Base-by-base conservation (phyloP, 1,140 invertebrate genomes). In the roundworm (Caenorhabditis elegans) region DNA sequence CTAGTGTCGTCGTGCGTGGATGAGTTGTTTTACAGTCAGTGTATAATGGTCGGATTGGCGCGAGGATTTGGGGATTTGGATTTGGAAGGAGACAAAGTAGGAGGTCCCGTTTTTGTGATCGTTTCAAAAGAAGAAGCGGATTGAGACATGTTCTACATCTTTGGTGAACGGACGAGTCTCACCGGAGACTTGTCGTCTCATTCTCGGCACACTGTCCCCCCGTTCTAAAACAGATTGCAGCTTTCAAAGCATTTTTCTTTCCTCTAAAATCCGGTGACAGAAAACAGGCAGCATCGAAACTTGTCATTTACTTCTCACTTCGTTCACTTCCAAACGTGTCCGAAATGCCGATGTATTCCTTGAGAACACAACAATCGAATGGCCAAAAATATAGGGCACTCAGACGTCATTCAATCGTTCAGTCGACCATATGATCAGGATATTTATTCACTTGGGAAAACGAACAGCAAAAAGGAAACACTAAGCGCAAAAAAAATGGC, bases 291-390 rank as follows among this genome's bases (percentile, higher is more conserved):
- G 60, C 36, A 70, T n/a, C 17, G 60, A 53, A 70, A 70, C 60
- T 70, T 31, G 60, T 70, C 31, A 70, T 70, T 70, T 70, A 70
- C 60, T 70, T 70, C 34, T 70, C 31, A 22, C 60, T 70, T 70
- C 60, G 19, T 43, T 22, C n/a, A 70, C 60, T 39, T 70, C 19
- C 34, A 36, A 70, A 70, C 34, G 31, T 34, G 26, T 60, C 17
- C 31, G 31, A 36, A 70, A 24, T 19, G 22, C 60, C 34, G 22
- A 10, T 34, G 26, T 10, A 31, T 60, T 60, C 31, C 19, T 60
- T 60, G 31, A 3, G 11, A 24, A 51, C 22, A 24, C 4, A 51
- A 51, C 49, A 51, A 48, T 48, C 15, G 46, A 48, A 24, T 4
- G 49, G 49, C 47, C 22, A 24, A 51, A 51, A 51, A 60, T 60